phyloP scores from a whole-genome alignment of 2,888 invertebrate genomes.

The Drosophila borborema region DNA sequence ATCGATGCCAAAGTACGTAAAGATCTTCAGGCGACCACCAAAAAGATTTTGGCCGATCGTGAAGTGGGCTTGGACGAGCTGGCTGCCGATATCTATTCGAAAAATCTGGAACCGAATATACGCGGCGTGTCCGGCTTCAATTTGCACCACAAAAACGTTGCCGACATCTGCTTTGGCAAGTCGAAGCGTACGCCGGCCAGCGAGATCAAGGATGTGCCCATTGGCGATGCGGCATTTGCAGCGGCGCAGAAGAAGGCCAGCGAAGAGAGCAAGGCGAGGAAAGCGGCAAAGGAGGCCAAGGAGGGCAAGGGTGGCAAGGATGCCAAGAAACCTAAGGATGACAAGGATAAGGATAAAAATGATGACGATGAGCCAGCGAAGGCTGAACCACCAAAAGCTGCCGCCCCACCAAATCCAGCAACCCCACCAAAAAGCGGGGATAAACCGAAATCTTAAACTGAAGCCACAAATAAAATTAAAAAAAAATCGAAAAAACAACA shows the following conservation, averaged over 20 bases:
- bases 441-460: constrained; percentile 8
- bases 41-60: constrained; percentile 89
- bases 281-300: not conserved
- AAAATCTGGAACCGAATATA: constrained; percentile 87
- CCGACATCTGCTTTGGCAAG: constrained; percentile 65
- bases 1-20: constrained; percentile 86
- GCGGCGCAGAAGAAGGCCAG: constrained; percentile 16
- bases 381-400: not conserved
- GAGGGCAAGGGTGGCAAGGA: not conserved
- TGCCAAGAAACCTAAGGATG: not conserved
- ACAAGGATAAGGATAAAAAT: not conserved
- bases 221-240: constrained; percentile 50
- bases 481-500: not conserved
- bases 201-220: constrained; percentile 55
- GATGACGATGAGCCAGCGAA: no score
- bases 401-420: not conserved
- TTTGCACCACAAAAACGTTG: constrained; percentile 38
- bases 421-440: not conserved
- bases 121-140: constrained; percentile 85
- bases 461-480: not conserved
- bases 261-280: constrained; percentile 19
- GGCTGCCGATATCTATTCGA: constrained; percentile 90
- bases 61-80: constrained; percentile 92
- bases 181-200: constrained; percentile 44
- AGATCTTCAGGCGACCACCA: constrained; percentile 92